Base-by-base conservation (phyloP, 2,113 vertebrate species). In the Baryphthengus martii region DNA sequence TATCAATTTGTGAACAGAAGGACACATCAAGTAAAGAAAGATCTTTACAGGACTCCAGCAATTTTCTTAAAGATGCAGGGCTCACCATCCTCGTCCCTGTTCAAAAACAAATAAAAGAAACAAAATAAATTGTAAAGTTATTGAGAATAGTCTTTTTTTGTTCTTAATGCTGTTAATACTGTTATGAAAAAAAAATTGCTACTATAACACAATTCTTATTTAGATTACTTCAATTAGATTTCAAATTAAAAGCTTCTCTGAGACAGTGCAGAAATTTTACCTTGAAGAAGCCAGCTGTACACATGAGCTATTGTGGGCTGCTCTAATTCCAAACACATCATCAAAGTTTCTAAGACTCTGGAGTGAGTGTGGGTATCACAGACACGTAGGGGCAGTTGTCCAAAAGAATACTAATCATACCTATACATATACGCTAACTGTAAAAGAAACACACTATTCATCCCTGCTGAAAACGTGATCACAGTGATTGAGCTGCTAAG, bases 1-100 rank as follows among this genome's bases (percentile, higher is more conserved):
- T 99, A 98, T 99, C 99, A 67, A 99, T 98, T 97, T 99, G 99
- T 4, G 99, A 99, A 97, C 99, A 99, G 98, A 99, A 99, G 97
- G 99, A 99, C 93, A 99, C 98, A 62, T 99, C 99, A 37, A 99
- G 98, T 90, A 99, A 98, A 74, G 98, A 98, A 39, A 99, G 98
- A 59, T 97, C 97, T 93, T 99, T 98, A 97, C 99, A 99, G 20
- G 98, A 98, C 89, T 99, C 98, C 95, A 99, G 98, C 90, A 99
- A 98, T 95, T 99, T 99, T 97, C 98, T 98, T 96, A 99, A 97
- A 17, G 99, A 99, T 80, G 98, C 97, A 4, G 98, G 94, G 90
- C 98, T 99, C 93, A 99, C 99, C 98, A 99, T 98, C 95, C 98
- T 98, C 11, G 98, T 99, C 84, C 98, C 98, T 99, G 96, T 96